Base-by-base conservation (phyloP, 2,113 vertebrate genomes). In the Hirundichthys speculiger region DNA sequence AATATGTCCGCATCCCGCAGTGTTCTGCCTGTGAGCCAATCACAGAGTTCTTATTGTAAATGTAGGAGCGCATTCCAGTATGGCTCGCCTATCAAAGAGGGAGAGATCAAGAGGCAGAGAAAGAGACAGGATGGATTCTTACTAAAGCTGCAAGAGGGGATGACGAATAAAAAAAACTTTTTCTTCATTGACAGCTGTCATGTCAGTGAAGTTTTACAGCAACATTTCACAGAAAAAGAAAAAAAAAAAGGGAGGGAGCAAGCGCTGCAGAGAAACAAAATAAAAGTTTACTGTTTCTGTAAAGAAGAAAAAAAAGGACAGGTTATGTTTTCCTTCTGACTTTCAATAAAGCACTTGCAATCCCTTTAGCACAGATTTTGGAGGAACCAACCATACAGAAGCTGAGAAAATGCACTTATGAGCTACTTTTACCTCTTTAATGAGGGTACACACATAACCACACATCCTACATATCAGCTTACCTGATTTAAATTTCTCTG, bases 1-100 rank as follows among this genome's bases (percentile, higher is more conserved):
- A 98, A 90, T 99, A 99, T 0, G 98, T 99, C 85, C 98, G 87
- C 96, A 98, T 98, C 85, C 96, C 96, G 0, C 94, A 94, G 86
- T 97, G 95, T 88, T 98, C 96, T 0, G 94, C 94, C 90, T 95
- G 96, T 15, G 95, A 95, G 91, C 95, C 96, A 92, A 94, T 92
- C 62, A 92, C 86, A 93, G 95, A 95, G 86, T 94, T 95, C 92
- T 90, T 95, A 84, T 93, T 95, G 83, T 94, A 95, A 92, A 99
- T 98, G 89, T 97, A 97, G 0, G 96, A 95, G 73, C 97, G 92
- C 97, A 99, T 98, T 59, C 97, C 97, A 0, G 94, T 94, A 73
- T 99, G 98, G 91, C 94, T 95, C 47, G 97, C 97, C 98, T 99
- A 85, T 3, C 58, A 65, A 46, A 86, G 75, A 74, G 41, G 65